A percentile compares a stretch with the other conserved stretches of the same genome.
phyloP scores from a whole-genome alignment of 2,113 vertebrate genomes.

The human (Homo sapiens) region GRCh38 chr15:57439001-57439500 shows the following conservation, averaged over 20 bases:
- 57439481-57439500: conserved; percentile 80
- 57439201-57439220: conserved; percentile 83
- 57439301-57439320: conserved; percentile 73
- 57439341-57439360: conserved; percentile 46
- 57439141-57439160: conserved; percentile 94
- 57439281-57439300: conserved; percentile 71
- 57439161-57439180: conserved; percentile 91
- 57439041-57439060: conserved; percentile 93
- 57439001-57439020: conserved; percentile 95
- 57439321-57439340: conserved; percentile 68
- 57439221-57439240: conserved; percentile 87
- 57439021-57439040: conserved; percentile 96
- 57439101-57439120: conserved; percentile 92
- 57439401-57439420: conserved; percentile 45
- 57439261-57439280: conserved; percentile 88
- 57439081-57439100: conserved; percentile 87
- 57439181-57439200: conserved; percentile 81
- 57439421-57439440: neutral
- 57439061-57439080: conserved; percentile 96
- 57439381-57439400: conserved; percentile 59
- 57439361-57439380: conserved; percentile 69
- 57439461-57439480: conserved; percentile 78
- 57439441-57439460: conserved; percentile 73
- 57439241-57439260: conserved; percentile 90
- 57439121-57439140: conserved; percentile 90